phyloP scores from a whole-genome alignment of 2,113 vertebrate genomes.

The Semicossyphus pulcher region DNA sequence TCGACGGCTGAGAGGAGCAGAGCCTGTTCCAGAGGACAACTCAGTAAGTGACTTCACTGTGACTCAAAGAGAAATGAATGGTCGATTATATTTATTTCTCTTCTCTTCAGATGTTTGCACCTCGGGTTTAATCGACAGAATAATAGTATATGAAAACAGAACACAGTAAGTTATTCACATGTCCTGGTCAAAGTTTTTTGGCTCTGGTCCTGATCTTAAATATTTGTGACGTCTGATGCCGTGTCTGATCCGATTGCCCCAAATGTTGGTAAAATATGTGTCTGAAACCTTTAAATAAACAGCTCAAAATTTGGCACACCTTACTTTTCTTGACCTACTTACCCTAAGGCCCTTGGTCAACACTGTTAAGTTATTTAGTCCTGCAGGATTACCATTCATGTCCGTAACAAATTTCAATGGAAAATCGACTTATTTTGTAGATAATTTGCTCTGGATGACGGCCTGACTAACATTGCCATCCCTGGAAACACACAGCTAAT shows the following conservation, averaged over 20 bases:
- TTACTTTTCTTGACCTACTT: not conserved
- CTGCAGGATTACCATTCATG: not conserved
- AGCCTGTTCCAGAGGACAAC: conserved; percentile 73
- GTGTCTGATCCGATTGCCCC: not conserved
- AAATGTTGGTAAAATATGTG: not conserved
- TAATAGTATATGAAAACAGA: not conserved
- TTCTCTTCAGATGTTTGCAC: not conserved
- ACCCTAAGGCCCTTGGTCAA: not conserved
- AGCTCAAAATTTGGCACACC: not conserved
- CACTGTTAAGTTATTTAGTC: not conserved
- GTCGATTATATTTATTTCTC: not conserved
- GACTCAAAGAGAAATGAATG: not conserved
- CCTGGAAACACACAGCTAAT: conserved; percentile 24
- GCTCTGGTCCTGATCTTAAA: not conserved
- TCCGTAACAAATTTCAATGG: not conserved
- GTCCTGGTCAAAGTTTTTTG: not conserved
- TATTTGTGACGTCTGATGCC: too few species aligned
- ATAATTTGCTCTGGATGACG: conserved; percentile 5
- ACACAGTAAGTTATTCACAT: not conserved
- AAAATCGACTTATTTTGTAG: not conserved
- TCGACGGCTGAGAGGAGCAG: conserved; percentile 77
- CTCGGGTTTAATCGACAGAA: not conserved
- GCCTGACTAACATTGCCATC: not conserved
- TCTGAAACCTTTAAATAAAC: not conserved
- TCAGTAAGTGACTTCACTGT: conserved; percentile 75